Evolutionary conservation across 2,797 vertebrate genomes (phyloP), one percentile per base, ranked within the genome.

Genomic region (Siniperca obscura): DNA sequence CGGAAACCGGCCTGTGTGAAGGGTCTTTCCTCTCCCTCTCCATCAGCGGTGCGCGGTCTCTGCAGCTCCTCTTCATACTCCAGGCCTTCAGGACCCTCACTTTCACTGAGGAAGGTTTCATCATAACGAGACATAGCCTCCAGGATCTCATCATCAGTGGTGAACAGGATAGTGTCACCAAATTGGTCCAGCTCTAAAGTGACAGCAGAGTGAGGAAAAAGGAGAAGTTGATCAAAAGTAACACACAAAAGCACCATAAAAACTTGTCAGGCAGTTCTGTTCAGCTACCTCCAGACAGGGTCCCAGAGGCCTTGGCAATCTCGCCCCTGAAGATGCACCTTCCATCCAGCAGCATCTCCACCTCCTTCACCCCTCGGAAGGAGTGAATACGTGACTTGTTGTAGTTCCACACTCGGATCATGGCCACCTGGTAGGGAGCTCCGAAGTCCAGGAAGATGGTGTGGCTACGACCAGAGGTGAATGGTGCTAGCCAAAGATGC

Each of bases 301-400:
- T 97, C 80, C 98, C 98, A 0, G 98, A 98, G 12, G 98, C 98
- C 89, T 99, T 99, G 52, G 98, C 98, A 13, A 99, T 99, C 92
- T 99, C 98, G 56, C 98, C 98, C 84, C 94, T 96, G 90, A 99
- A 99, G 93, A 99, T 97, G 83, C 96, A 96, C 48, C 92, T 94
- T 0, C 95, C 90, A 9, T 99, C 97, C 74, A 99, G 92, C 62
- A 96, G 68, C 94, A 99, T 98, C 59, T 96, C 92, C 72, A 99
- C 93, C 83, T 99, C 98, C 92, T 95, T 97, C 74, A 96, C 97
- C 1, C 98, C 98, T 2, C 98, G 94, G 90, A 98, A 99, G 8
- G 98, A 99, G 89, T 99, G 98, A 66, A 99, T 99, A 38, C 98
- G 97, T 0, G 98, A 99, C 87, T 99, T 99, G 91, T 99, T 99